Evolutionary conservation across 2,888 invertebrate genomes (phyloP).

Genomic region (Melolontha melolontha): DNA sequence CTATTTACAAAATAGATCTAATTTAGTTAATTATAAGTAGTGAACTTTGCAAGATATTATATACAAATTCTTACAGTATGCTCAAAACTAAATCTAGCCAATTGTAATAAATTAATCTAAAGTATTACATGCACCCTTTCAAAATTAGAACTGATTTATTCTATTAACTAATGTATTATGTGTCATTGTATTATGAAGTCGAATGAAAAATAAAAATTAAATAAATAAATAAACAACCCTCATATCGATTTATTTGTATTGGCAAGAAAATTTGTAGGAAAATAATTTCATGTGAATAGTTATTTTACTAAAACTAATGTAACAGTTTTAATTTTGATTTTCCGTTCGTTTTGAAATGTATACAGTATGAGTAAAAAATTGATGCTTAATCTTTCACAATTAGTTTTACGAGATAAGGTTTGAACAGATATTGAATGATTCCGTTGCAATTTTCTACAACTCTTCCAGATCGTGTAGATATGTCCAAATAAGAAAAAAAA

Average conservation of each 20-base stretch:
- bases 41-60: conserved; percentile 57
- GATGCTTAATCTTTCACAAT: too few relatives aligned
- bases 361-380: too few relatives aligned
- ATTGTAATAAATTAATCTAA: conserved; percentile 37
- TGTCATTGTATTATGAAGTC: conserved; percentile 1
- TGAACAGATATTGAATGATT: too few relatives aligned
- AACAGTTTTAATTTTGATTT: too few relatives aligned
- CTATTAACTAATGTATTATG: conserved; percentile 8
- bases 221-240: conserved; percentile 1
- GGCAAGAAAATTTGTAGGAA: conserved; percentile 13
- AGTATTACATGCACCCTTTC: conserved; percentile 29
- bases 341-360: too few relatives aligned
- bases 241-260: background rate
- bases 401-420: too few relatives aligned
- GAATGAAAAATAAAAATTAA: conserved; percentile 2
- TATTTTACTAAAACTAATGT: background rate
- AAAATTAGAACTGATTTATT: conserved; percentile 3
- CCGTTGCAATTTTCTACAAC: too few relatives aligned
- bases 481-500: too few relatives aligned
- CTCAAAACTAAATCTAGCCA: conserved; percentile 47
- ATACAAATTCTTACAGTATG: conserved; percentile 59
- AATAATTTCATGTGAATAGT: background rate
- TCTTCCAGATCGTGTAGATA: too few relatives aligned
- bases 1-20: conserved; percentile 62
- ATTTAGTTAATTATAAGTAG: conserved; percentile 53